Base-by-base conservation (phyloP, 1,140 invertebrate genomes). In the Acromyrmex heyeri region DNA sequence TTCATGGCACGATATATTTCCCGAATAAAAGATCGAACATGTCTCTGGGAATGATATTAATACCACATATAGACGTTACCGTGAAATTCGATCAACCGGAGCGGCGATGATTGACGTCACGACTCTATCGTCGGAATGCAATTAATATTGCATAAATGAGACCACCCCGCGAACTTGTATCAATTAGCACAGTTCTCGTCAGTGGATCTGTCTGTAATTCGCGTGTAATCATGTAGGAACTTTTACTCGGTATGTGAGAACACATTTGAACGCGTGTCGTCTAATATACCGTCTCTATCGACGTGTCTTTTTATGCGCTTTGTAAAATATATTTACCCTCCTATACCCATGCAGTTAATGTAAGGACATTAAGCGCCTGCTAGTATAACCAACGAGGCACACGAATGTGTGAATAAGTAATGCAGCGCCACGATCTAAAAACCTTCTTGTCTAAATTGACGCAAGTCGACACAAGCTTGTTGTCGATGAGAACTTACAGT, bases 1-100 rank as follows among this genome's bases (percentile, higher is more conserved):
- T 73, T 14, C 21, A 21, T 4, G 30, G 7, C 3, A 30, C 44
- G 12, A 73, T 57, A 24, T 34, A 44, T 79, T 57, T 75, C n/a
- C 24, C 44, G 69, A 69, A 78, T 77, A 67, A 24, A 69, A 14
- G 12, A 21, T 69, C 24, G 53, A 61, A 55, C 38, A 38, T 69
- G 57, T 82, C 64, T 89, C 69, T 70, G 30, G 55, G 57, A 73
- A 73, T 55, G 53, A 73, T 70, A 85, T 87, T 50, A 73, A 50
- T 65, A 59, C 34, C 38, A 12, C 55, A 64, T 48, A 69, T 70
- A 48, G 64, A 70, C 48, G 10, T 81, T 76, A 89, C 48, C 73
- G 70, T 65, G 79, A 90, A 90, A 87, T 82, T 90, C 88, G 86
- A 87, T 89, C 86, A 85, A 53, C 65, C 77, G 65, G 44, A 62